Evolutionary conservation across 2,797 vertebrate genomes (phyloP).

Genomic region (Hipposideros larvatus): DNA sequence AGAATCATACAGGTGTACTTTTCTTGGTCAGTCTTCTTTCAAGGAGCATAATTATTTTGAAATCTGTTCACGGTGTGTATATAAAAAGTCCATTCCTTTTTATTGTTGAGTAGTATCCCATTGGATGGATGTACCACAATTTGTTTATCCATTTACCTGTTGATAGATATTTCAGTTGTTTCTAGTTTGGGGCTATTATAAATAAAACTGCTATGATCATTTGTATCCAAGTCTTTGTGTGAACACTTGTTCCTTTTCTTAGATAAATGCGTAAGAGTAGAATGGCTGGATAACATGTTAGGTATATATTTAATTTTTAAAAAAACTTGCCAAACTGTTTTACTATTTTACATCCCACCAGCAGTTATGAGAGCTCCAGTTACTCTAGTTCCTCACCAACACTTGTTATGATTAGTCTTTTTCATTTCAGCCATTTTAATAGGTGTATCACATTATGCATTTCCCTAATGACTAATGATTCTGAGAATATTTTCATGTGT

Average conservation of each 20-base stretch:
- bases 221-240: not conserved
- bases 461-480: not conserved
- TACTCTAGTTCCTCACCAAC: not conserved
- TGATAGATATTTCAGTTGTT: not conserved
- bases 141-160: not conserved
- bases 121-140: not conserved
- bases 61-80: not conserved
- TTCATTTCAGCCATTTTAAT: not conserved
- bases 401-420: not conserved
- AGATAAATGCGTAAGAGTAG: not conserved
- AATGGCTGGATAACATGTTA: not conserved
- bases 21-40: not conserved
- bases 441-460: not conserved
- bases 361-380: not conserved
- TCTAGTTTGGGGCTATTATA: not conserved
- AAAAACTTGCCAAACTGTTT: not conserved
- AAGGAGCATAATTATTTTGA: not conserved
- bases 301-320: not conserved
- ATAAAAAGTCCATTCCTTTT: not conserved
- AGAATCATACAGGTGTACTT: not conserved
- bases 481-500: not conserved
- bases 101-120: not conserved
- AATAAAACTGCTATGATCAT: not conserved
- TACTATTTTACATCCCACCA: not conserved
- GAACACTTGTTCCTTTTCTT: not conserved